phyloP scores from a whole-genome alignment of 2,797 vertebrate genomes.

The Lindbergichthys nudifrons region DNA sequence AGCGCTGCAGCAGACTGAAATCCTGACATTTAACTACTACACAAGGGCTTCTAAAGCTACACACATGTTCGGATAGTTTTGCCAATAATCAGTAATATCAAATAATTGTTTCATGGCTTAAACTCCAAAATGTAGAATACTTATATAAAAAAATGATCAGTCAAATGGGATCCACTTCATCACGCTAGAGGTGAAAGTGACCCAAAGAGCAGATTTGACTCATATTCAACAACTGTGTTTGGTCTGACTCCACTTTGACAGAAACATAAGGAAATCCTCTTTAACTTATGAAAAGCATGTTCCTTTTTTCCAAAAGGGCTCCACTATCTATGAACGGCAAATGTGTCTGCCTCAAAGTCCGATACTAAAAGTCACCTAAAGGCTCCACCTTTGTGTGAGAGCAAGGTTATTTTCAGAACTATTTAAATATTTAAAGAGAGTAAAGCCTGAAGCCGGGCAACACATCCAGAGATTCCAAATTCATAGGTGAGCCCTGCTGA shows the following conservation, averaged over 20 bases:
- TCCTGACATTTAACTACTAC: slow-evolving; percentile 35
- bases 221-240: background rate
- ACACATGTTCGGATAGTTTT: background rate
- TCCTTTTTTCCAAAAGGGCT: background rate
- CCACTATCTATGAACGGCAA: slow-evolving; percentile 18
- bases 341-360: slow-evolving; percentile 2
- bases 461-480: background rate
- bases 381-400: slow-evolving; percentile 28
- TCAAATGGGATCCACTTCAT: background rate
- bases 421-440: slow-evolving; percentile 46
- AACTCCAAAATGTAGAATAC: background rate
- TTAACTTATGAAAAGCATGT: background rate
- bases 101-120: background rate
- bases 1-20: slow-evolving; percentile 19
- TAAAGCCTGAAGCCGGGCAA: slow-evolving; percentile 8
- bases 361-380: slow-evolving; percentile 20
- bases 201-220: too few species aligned
- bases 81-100: background rate
- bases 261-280: background rate
- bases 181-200: background rate
- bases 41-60: slow-evolving; percentile 11
- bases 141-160: background rate
- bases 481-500: background rate
- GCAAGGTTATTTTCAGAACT: slow-evolving; percentile 32
- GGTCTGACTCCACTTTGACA: background rate